A percentile compares a stretch with the other conserved stretches of the same genome.
phyloP scores from a whole-genome alignment of 2,888 invertebrate species.

The Siphlonurus alternatus region DNA sequence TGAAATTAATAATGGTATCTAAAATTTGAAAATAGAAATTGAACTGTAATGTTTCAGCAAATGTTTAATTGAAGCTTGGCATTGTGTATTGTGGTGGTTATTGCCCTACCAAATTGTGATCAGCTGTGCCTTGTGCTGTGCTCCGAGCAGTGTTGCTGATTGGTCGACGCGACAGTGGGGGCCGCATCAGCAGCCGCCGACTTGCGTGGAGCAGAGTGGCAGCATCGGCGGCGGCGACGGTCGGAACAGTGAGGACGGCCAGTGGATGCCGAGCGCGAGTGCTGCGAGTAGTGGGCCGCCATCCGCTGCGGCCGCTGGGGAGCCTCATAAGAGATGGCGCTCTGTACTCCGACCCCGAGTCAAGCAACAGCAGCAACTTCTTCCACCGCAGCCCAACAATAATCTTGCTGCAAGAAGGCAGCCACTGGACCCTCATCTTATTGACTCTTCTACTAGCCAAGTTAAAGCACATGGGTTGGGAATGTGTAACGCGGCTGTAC shows the following conservation, averaged over 20 bases:
- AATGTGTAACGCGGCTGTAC: slow-evolving; percentile 10
- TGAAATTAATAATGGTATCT: no score
- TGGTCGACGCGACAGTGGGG: neutral
- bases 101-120: neutral
- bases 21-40: no score
- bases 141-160: neutral
- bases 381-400: neutral
- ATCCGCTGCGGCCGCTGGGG: neutral
- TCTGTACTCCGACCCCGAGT: neutral
- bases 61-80: neutral
- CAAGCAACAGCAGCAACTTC: neutral
- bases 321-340: neutral
- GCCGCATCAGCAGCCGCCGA: neutral
- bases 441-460: neutral
- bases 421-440: neutral
- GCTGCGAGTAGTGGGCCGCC: neutral
- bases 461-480: neutral
- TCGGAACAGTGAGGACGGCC: neutral
- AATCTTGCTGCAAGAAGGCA: neutral
- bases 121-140: neutral
- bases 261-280: neutral
- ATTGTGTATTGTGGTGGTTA: neutral
- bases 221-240: neutral
- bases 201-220: neutral
- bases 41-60: no score